Conservation (phyloP, 2,888 invertebrate genomes). For the Melinaea marsaeus region DNA sequence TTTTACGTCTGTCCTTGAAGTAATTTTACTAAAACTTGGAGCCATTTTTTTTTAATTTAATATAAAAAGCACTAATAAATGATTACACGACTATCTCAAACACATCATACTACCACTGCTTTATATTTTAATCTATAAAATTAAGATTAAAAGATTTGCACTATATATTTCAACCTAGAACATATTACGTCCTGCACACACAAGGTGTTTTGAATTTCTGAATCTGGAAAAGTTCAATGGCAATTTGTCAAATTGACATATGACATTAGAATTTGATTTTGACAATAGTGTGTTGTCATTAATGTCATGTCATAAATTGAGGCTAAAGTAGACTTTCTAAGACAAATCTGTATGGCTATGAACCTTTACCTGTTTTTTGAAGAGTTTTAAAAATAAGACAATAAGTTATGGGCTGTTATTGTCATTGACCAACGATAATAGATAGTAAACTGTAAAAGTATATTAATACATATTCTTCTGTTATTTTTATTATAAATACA, state of each 20-base stretch:
- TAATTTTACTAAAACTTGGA: constrained; percentile 85
- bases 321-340: no score
- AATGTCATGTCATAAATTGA: no score
- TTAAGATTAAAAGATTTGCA: background rate
- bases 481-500: no score
- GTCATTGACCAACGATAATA: no score
- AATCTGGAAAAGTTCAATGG: background rate
- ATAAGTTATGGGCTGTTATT: no score
- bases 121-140: background rate
- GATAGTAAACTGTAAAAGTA: no score
- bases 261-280: background rate
- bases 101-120: constrained; percentile 20
- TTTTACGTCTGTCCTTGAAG: constrained; percentile 80
- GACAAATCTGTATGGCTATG: no score
- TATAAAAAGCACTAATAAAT: constrained; percentile 7
- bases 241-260: constrained; percentile 1
- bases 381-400: no score
- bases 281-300: no score
- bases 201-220: constrained; percentile 1
- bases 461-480: no score
- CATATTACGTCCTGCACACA: background rate
- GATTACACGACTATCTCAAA: constrained; percentile 7
- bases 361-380: no score
- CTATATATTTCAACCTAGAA: background rate
- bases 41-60: constrained; percentile 75